Base-by-base conservation (phyloP, 2,113 vertebrate genomes). In the Periophthalmus modestus region DNA sequence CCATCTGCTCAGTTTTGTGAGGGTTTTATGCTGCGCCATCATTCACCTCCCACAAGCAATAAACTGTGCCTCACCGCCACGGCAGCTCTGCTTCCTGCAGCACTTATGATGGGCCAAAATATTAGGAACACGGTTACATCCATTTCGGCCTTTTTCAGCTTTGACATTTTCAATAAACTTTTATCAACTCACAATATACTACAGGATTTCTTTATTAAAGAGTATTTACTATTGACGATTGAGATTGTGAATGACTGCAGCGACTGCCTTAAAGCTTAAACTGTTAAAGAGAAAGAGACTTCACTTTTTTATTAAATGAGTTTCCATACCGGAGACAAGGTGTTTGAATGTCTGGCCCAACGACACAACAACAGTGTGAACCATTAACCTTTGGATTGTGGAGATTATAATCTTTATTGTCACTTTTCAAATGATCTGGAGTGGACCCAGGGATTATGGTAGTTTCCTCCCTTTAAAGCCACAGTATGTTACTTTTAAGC, bases 21-120 rank as follows among this genome's bases (percentile, higher is more conserved):
- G 79, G 72, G 80, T 88, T 93, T 93, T 93, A 93, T 94, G 89
- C 91, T 76, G 74, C 72, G 75, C 91, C 84, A 94, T 94, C 89
- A 93, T 90, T 94, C 92, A 90, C 88, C 90, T 91, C 88, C 90
- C 91, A 89, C 85, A 89, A 91, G 92, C 91, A 92, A 92, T 94
- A 94, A 93, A 94, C 80, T 72, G 88, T 83, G 81, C 87, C 87
- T 85, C 82, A 77, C 81, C 66, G 61, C 82, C 52, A 83, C 70
- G 76, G 28, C 85, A 72, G 76, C 74, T 74, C 57, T 63, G 58
- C 75, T 54, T 83, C 72, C 75, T 54, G 73, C 80, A 71, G 66
- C 75, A 68, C 77, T 46, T 79, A 54, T n/a, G 18, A 54, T 69
- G 85, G 77, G 83, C 80, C 48, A 71, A 73, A 79, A 82, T 88